phyloP scores from a whole-genome alignment of 2,888 invertebrate genomes.

The Thecophora atra region DNA sequence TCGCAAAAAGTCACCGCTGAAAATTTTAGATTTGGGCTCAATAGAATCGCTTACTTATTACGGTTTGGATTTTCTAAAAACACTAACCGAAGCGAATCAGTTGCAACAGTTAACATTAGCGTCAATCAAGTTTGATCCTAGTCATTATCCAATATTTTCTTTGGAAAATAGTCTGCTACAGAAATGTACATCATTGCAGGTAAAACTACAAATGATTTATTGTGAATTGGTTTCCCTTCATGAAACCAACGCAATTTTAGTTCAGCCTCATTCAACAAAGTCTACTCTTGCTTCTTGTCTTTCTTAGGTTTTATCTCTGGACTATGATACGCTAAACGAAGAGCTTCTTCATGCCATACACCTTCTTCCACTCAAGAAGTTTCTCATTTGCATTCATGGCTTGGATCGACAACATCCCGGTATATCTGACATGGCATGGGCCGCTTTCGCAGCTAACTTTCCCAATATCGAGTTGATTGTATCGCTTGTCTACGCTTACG shows the following conservation, averaged over 20 bases:
- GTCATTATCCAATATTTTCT: constrained; percentile 71
- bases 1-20: constrained; percentile 60
- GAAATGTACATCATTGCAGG: constrained; percentile 71
- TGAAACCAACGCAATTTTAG: too few species aligned
- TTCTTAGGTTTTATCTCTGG: constrained; percentile 59
- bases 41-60: constrained; percentile 64
- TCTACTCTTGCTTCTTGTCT: not conserved
- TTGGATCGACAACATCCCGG: constrained; percentile 72
- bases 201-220: too few species aligned
- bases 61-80: constrained; percentile 62
- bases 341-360: constrained; percentile 61
- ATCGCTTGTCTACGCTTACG: constrained; percentile 73
- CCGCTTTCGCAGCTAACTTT: constrained; percentile 66
- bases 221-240: too few species aligned
- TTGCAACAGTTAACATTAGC: constrained; percentile 74
- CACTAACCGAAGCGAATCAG: constrained; percentile 67
- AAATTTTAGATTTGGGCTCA: constrained; percentile 63
- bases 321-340: constrained; percentile 64
- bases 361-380: constrained; percentile 68
- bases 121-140: constrained; percentile 78
- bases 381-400: constrained; percentile 77
- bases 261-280: too few species aligned
- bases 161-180: constrained; percentile 69
- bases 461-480: constrained; percentile 60
- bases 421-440: constrained; percentile 74